Evolutionary conservation across 1,140 invertebrate species (phyloP).

Genomic region (Bradynema listronoti): DNA sequence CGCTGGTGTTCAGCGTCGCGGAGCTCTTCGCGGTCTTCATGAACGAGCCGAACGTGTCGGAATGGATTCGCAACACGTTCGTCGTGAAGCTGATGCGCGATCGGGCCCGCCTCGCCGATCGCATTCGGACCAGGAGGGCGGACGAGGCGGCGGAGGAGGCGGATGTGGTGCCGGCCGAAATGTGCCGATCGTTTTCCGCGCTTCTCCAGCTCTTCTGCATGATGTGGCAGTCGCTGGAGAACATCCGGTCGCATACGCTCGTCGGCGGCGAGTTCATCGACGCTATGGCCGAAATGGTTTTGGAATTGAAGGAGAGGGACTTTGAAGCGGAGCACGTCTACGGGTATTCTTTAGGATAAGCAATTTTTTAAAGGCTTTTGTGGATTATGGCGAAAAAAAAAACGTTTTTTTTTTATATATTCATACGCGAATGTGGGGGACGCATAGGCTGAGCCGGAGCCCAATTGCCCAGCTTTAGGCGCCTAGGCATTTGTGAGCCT

Average conservation of each 20-base stretch:
- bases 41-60: conserved; percentile 15
- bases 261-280: conserved; percentile 15
- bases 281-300: conserved; percentile 6
- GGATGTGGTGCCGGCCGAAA: too few relatives aligned
- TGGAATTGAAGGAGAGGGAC: neutral
- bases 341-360: too few relatives aligned
- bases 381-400: too few relatives aligned
- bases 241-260: conserved; percentile 16
- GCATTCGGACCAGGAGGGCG: neutral
- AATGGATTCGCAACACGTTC: conserved; percentile 25
- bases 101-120: neutral
- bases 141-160: neutral
- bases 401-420: too few relatives aligned
- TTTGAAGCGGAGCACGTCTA: too few relatives aligned
- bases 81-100: conserved; percentile 19
- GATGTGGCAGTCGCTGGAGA: conserved; percentile 25
- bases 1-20: conserved; percentile 18
- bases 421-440: too few relatives aligned
- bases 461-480: too few relatives aligned
- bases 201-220: conserved; percentile 29
- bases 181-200: conserved; percentile 18
- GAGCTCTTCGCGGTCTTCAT: conserved; percentile 26
- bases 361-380: too few relatives aligned
- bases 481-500: too few relatives aligned
- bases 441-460: too few relatives aligned